phyloP scores from a whole-genome alignment of 2,888 invertebrate species.

The Phyllotreta cruciferae region DNA sequence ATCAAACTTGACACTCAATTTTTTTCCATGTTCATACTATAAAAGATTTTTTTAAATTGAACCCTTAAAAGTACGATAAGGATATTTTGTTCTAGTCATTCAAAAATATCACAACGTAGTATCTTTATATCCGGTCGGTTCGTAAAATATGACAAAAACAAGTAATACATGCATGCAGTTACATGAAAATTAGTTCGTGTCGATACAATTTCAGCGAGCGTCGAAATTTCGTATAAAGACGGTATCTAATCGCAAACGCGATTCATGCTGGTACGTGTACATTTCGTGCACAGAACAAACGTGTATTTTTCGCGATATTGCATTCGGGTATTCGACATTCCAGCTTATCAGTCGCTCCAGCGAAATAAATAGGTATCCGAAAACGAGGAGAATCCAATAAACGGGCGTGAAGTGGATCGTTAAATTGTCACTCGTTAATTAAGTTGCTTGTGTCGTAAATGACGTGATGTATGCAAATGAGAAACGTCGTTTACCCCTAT shows the following conservation, averaged over 20 bases:
- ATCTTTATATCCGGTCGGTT: too few species aligned
- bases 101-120: too few species aligned
- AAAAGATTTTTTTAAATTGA: too few species aligned
- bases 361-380: slow-evolving; percentile 37
- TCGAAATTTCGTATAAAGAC: not conserved
- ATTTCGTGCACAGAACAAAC: slow-evolving; percentile 3
- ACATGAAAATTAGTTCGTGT: too few species aligned
- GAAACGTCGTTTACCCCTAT: slow-evolving; percentile 32
- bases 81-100: too few species aligned
- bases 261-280: not conserved
- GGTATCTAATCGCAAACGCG: not conserved
- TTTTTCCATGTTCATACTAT: too few species aligned
- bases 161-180: too few species aligned
- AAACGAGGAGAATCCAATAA: slow-evolving; percentile 33
- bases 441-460: slow-evolving; percentile 43
- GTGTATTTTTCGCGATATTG: slow-evolving; percentile 10
- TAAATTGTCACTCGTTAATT: slow-evolving; percentile 43
- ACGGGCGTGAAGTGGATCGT: slow-evolving; percentile 34
- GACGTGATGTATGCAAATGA: slow-evolving; percentile 45
- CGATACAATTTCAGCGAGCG: too few species aligned
- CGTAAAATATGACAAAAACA: too few species aligned
- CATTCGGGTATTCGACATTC: slow-evolving; percentile 18
- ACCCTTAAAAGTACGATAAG: too few species aligned
- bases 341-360: slow-evolving; percentile 28
- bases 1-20: too few species aligned